phyloP scores from a whole-genome alignment of 2,888 invertebrate genomes.

The Acronicta leporina region DNA sequence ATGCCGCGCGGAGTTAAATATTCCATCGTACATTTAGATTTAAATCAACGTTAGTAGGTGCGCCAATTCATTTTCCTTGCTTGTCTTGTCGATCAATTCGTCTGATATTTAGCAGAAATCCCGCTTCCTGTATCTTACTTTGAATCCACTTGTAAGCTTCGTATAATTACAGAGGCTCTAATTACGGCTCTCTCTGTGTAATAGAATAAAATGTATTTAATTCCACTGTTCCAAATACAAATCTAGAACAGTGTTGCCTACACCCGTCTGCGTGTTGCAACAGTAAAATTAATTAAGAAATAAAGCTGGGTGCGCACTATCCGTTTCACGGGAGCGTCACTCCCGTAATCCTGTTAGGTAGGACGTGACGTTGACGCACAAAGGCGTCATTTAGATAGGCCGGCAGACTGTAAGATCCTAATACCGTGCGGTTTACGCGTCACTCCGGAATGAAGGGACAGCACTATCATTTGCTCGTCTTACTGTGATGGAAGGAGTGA shows the following conservation, averaged over 20 bases:
- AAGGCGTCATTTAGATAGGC: conserved; percentile 42
- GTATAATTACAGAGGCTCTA: too few relatives aligned
- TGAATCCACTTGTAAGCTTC: too few relatives aligned
- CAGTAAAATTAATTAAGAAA: conserved; percentile 42
- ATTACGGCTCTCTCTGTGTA: too few relatives aligned
- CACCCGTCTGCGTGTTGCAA: conserved; percentile 8
- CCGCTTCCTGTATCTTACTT: too few relatives aligned
- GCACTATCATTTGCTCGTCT: conserved; percentile 7
- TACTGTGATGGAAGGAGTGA: conserved; percentile 1
- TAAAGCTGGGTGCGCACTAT: conserved; percentile 45
- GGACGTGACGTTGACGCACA: conserved; percentile 44
- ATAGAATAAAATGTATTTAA: background rate
- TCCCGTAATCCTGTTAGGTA: conserved; percentile 58
- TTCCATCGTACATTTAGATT: too few relatives aligned
- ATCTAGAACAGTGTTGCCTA: background rate
- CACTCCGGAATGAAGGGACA: conserved; percentile 19
- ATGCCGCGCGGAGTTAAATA: too few relatives aligned
- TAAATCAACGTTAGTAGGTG: too few relatives aligned
- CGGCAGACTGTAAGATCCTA: conserved; percentile 21
- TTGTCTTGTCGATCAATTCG: too few relatives aligned
- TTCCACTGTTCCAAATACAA: background rate
- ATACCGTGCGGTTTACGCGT: conserved; percentile 25
- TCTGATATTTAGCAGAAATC: too few relatives aligned
- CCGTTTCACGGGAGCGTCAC: conserved; percentile 33
- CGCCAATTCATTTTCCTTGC: too few relatives aligned